Evolutionary conservation across 2,888 invertebrate species (phyloP), one percentile per base, ranked within the genome.

Genomic region (Isoperla grammatica): DNA sequence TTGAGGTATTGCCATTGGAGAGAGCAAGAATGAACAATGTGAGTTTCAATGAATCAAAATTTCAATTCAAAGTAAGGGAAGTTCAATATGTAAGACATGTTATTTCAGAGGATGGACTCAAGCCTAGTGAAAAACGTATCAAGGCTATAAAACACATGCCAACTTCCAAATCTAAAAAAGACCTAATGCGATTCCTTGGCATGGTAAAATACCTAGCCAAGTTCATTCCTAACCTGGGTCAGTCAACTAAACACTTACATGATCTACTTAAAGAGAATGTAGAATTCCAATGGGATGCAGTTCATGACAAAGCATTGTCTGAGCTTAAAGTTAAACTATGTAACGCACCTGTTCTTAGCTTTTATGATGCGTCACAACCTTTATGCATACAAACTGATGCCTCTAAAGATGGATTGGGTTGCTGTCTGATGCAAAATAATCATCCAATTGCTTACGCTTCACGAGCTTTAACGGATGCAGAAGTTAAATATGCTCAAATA

Each of bases 401-500:
- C 11, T 67, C 66, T 17, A 60, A 59, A 49, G 50, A 57, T 43
- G 69, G 66, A 8, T 54, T 71, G 13, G 72, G 71, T 11, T 68
- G 70, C 22, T 69, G 68, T 11, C 58, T 72, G 6, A 49, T 72
- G 8, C 71, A 72, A 65, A 65, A 72, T 29, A 65, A 66, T 19
- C 65, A 69, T 57, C 71, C 71, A 6, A 64, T 71, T n/a, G 69
- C 67, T 6, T 73, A 71, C 65, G 72, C 70, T 11, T 70, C 71
- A 40, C 67, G 66, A 63, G 61, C 69, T 1, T 57, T 71, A 22
- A 68, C 67, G 8, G 19, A 60, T 15, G 64, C 64, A 6, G 68
- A 71, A 63, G 23, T 53, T 20, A 65, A 59, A 8, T 71, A 69
- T 63, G 66, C 68, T 20, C 70, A 70, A 58, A 70, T 72, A 48